Base-by-base conservation (phyloP, 2,113 vertebrate genomes). In the Odocoileus virginianus region DNA sequence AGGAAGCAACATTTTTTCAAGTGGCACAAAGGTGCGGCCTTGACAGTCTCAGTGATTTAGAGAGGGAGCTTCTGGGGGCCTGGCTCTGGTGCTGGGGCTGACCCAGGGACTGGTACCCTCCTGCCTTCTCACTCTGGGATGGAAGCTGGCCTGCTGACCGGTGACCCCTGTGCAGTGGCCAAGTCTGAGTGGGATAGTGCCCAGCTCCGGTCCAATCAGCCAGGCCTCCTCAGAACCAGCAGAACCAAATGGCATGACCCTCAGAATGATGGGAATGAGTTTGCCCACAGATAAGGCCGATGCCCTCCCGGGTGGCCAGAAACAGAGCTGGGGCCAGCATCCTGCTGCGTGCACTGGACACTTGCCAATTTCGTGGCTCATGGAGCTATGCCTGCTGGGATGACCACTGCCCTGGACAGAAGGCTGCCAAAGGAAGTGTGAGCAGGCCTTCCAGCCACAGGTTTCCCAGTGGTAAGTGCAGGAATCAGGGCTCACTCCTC, bases 281-380 rank as follows among this genome's bases (percentile, higher is more conserved):
- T 1, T 28, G 52, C 3, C 14, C 36, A 14, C 33, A 36, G 43
- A 60, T 45, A 0, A 0, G 2, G 40, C 27, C 0, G 2, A 23
- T 6, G 2, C 12, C 79, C 33, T 3, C 79, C 78, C 2, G 2
- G n/a, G 79, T 23, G 23, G 61, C 50, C 0, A 5, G 5, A 0
- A 64, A 36, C 5, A 6, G 28, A 30, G 47, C 14, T n/a, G 5
- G 12, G 6, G 58, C 40, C 6, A 7, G 40, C 1, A 28, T 28
- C 52, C 36, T 47, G 57, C 0, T 0, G 0, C 2, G 19, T 12
- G 9, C 79, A 16, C 28, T 0, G 10, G 30, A 19, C 30, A 2
- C 30, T 36, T 2, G 4, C 50, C 5, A 7, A 2, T 1, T 13
- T 6, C 9, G 1, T 4, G 6, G n/a, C 50, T 50, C 33, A 8